Evolutionary conservation across 2,113 vertebrate genomes (phyloP).

Genomic region (Lampris megalopsis): DNA sequence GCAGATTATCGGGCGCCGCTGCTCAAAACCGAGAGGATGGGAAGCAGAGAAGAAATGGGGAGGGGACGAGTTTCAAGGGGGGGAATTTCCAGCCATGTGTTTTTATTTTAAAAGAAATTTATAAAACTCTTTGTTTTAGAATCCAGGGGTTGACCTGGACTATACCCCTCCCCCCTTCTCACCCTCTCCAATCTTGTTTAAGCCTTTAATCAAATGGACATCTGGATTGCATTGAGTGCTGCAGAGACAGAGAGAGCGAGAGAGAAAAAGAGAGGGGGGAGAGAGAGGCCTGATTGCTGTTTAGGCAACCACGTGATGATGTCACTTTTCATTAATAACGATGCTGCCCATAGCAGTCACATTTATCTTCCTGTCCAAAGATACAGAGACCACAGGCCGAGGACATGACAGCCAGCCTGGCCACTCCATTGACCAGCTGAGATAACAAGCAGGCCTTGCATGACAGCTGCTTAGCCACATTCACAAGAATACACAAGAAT

Average conservation of each 20-base stretch:
- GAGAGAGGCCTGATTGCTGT: conserved; percentile 76
- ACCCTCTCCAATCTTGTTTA: conserved; percentile 62
- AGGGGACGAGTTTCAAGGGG: not conserved
- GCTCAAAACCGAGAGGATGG: conserved; percentile 54
- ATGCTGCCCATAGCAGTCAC: conserved; percentile 68
- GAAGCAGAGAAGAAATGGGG: conserved; percentile 34
- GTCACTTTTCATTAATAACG: conserved; percentile 82
- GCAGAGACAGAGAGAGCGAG: conserved; percentile 27
- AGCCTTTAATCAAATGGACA: conserved; percentile 79
- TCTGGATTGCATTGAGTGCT: conserved; percentile 74
- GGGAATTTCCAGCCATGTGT: conserved; percentile 67
- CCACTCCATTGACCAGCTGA: conserved; percentile 30
- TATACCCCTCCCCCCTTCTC: conserved; percentile 28
- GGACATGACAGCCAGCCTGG: conserved; percentile 40
- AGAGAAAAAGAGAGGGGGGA: not conserved
- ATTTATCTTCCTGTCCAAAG: conserved; percentile 72
- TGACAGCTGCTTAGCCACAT: conserved; percentile 5
- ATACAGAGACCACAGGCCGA: conserved; percentile 39
- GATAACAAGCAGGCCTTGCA: conserved; percentile 49
- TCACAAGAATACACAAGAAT: conserved; percentile 2
- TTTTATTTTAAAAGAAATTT: conserved; percentile 76
- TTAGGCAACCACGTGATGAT: conserved; percentile 79
- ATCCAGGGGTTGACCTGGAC: conserved; percentile 58
- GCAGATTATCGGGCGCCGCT: conserved; percentile 53
- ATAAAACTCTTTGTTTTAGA: conserved; percentile 75